phyloP scores from a whole-genome alignment of 2,888 invertebrate genomes.

The Allolobophora icterica region DNA sequence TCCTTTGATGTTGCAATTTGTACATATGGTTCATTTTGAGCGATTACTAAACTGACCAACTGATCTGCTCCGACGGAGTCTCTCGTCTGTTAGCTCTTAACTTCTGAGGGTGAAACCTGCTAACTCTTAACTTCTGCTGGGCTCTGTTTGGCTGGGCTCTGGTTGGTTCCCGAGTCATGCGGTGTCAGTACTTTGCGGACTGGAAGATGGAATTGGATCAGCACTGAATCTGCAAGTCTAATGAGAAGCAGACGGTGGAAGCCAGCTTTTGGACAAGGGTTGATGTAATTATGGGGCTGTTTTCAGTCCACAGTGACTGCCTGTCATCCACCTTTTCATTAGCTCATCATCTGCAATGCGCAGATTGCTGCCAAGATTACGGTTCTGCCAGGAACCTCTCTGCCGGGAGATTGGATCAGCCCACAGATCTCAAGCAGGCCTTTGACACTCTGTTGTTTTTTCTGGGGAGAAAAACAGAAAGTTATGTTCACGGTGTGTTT shows the following conservation, averaged over 20 bases:
- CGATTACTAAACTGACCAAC: background rate
- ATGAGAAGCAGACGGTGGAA: background rate
- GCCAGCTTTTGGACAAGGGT: background rate
- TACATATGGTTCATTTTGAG: background rate
- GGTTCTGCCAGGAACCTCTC: too few relatives aligned
- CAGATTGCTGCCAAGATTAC: background rate
- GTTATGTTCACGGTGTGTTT: background rate
- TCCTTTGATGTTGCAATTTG: background rate
- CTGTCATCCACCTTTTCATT: conserved; percentile 10
- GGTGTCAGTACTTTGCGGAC: background rate
- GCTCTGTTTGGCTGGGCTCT: background rate
- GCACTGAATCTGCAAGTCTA: conserved; percentile 11
- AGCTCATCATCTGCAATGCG: background rate
- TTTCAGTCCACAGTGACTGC: background rate
- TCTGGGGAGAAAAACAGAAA: background rate
- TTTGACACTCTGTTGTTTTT: background rate
- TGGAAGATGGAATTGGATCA: conserved; percentile 17
- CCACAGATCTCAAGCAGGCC: background rate
- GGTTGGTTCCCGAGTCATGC: background rate
- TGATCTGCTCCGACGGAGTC: background rate
- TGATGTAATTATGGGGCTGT: conserved; percentile 2
- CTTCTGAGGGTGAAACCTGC: background rate
- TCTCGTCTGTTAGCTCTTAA: background rate
- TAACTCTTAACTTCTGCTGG: background rate
- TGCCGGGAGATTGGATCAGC: background rate